phyloP scores from a whole-genome alignment of 2,888 invertebrate species.

The Ferdinandea cuprea region DNA sequence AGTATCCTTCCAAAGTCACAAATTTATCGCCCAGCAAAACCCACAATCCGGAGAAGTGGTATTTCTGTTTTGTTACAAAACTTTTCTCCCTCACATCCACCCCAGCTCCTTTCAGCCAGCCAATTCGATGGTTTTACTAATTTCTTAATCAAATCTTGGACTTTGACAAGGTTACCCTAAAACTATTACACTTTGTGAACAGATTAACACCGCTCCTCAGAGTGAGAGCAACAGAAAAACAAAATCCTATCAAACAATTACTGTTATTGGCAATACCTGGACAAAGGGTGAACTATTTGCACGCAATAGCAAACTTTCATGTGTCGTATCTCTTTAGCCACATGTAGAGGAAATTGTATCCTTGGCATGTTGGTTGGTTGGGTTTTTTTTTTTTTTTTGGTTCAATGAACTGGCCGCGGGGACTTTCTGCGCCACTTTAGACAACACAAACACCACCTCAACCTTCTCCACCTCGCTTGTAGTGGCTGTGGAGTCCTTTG shows the following conservation, averaged over 20 bases:
- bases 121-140: constrained; percentile 37
- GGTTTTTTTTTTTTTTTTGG: constrained; percentile 27
- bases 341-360: background rate
- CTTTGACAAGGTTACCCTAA: constrained; percentile 19
- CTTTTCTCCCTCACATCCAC: background rate
- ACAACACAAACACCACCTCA: background rate
- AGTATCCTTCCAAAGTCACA: background rate
- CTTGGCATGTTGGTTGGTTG: too few species aligned
- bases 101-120: background rate
- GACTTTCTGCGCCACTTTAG: constrained; percentile 23
- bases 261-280: constrained; percentile 65
- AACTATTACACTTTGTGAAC: constrained; percentile 34
- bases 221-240: constrained; percentile 1
- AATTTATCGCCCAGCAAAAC: constrained; percentile 23
- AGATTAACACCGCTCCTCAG: constrained; percentile 20
- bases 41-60: constrained; percentile 20
- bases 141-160: constrained; percentile 61
- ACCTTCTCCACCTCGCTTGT: background rate
- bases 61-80: constrained; percentile 18
- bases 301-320: background rate
- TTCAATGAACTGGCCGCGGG: background rate
- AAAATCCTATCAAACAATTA: constrained; percentile 67
- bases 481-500: background rate
- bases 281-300: constrained; percentile 22
- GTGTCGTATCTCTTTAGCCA: background rate